Base-by-base conservation (phyloP, 2,113 vertebrate genomes). In the Apaloderma vittatum region DNA sequence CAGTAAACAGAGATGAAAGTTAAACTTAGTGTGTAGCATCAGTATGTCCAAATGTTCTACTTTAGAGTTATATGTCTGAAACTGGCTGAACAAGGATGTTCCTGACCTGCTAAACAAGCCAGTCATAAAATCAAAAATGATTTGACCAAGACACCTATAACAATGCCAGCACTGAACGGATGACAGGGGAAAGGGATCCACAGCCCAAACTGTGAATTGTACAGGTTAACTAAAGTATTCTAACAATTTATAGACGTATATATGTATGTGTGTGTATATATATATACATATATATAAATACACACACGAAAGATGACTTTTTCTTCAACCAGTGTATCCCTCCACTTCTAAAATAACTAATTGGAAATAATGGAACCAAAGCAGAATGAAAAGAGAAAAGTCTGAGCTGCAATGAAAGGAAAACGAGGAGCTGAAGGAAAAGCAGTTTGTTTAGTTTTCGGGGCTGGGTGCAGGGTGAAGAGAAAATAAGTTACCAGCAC, bases 291-390 rank as follows among this genome's bases (percentile, higher is more conserved):
- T 9, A 46, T 8, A 49, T 24, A 19, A 30, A 59, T 24, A 40
- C 8, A 24, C 11, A 23, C 11, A 2, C 72, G 65, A 24, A 68
- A 40, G 18, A 54, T 0, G 0, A 84, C 9, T 66, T 49, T 23
- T 10, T 93, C n/a, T 58, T 85, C 23, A 74, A n/a, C 20, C 73
- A 54, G 54, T 72, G 43, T 40, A 40, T 40, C 40, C 12, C 40
- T 40, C 40, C 32, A 57, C 19, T 62, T 17, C 23, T 73, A 81
- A 88, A 72, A 22, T 59, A 86, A 76, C 16, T 45, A 29, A 16
- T 48, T 61, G 10, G 27, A 90, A 85, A 43, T 70, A 74, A 78
- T 8, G 11, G 17, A 74, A 65, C 17, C 7, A 70, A 88, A 65
- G 3, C 83, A 59, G 37, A 84, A 70, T 29, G 3, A 86, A 68